phyloP scores from a whole-genome alignment of 2,797 vertebrate species.

The Amblyopsis hoosieri region DNA sequence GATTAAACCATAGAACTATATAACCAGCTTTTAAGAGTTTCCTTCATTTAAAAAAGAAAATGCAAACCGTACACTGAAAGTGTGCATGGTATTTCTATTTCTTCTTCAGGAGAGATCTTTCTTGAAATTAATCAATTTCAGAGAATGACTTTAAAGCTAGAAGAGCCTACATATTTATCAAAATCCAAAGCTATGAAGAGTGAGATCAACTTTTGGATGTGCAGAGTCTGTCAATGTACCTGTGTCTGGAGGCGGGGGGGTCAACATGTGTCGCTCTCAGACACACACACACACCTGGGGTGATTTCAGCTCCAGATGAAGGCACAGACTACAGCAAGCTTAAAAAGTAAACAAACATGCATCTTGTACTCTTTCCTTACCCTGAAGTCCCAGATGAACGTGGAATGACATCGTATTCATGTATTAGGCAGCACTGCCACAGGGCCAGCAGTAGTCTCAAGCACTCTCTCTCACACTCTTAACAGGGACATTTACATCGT shows the following conservation, averaged over 20 bases:
- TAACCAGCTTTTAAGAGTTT: slow-evolving; percentile 29
- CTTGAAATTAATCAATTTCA: slow-evolving; percentile 52
- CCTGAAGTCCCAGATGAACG: slow-evolving; percentile 14
- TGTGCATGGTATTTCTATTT: slow-evolving; percentile 23
- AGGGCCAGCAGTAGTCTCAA: background rate
- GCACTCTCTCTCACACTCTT: too few relatives aligned
- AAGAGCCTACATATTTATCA: slow-evolving; percentile 42
- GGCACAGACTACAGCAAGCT: slow-evolving; percentile 6
- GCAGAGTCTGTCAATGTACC: slow-evolving; percentile 12
- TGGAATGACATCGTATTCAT: slow-evolving; percentile 11
- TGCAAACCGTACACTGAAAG: slow-evolving; percentile 27
- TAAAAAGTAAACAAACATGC: slow-evolving; percentile 26
- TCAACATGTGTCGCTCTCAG: background rate
- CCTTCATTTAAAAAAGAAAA: slow-evolving; percentile 21
- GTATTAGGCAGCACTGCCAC: slow-evolving; percentile 24
- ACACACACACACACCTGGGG: slow-evolving; percentile 8
- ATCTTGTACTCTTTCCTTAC: slow-evolving; percentile 14
- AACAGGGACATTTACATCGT: slow-evolving; percentile 23
- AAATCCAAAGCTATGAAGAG: slow-evolving; percentile 43
- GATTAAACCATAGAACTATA: slow-evolving; percentile 15
- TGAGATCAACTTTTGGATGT: slow-evolving; percentile 40
- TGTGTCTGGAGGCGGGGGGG: slow-evolving; percentile 10
- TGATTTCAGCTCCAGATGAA: slow-evolving; percentile 22
- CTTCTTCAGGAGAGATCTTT: slow-evolving; percentile 41
- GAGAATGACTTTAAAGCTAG: slow-evolving; percentile 42